Conservation (phyloP, 2,888 invertebrate genomes). For the Congeria kusceri region DNA sequence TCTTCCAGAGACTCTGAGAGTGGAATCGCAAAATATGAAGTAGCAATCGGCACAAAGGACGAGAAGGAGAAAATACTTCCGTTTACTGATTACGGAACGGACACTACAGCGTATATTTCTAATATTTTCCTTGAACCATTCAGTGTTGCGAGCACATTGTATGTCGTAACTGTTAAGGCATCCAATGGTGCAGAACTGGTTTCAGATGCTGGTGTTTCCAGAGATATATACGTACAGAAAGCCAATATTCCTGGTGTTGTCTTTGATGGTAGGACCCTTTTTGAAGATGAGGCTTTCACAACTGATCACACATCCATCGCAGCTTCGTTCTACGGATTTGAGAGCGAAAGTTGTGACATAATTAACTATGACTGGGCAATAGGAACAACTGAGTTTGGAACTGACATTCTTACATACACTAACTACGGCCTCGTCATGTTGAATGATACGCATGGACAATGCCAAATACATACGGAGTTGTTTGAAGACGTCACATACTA, state of each 20-base stretch:
- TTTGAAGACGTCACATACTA: conserved; percentile 69
- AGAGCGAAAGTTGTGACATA: conserved; percentile 74
- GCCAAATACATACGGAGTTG: conserved; percentile 66
- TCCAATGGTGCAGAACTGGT: conserved; percentile 66
- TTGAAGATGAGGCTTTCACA: conserved; percentile 63
- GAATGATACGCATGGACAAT: conserved; percentile 68
- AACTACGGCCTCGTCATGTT: conserved; percentile 72
- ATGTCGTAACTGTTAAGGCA: conserved; percentile 60
- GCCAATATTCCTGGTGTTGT: conserved; percentile 70
- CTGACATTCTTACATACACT: conserved; percentile 71
- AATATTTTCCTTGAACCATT: conserved; percentile 52
- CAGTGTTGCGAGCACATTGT: conserved; percentile 19
- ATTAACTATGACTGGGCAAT: conserved; percentile 74
- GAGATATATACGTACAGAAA: conserved; percentile 62
- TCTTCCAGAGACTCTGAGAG: conserved; percentile 68
- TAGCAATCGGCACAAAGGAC: conserved; percentile 61
- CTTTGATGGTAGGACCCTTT: conserved; percentile 68
- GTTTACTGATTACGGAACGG: conserved; percentile 41
- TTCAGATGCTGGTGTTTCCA: conserved; percentile 50
- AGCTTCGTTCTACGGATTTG: conserved; percentile 74
- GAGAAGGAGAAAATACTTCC: conserved; percentile 23
- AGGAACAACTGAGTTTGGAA: conserved; percentile 68
- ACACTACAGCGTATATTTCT: conserved; percentile 43
- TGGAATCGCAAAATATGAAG: conserved; percentile 53
- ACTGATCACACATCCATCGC: conserved; percentile 70